Percentiles rank a stretch among this genome's conserved stretches.
Evolutionary conservation across 2,888 invertebrate species (phyloP).

Genomic region (Microdon myrmicae): DNA sequence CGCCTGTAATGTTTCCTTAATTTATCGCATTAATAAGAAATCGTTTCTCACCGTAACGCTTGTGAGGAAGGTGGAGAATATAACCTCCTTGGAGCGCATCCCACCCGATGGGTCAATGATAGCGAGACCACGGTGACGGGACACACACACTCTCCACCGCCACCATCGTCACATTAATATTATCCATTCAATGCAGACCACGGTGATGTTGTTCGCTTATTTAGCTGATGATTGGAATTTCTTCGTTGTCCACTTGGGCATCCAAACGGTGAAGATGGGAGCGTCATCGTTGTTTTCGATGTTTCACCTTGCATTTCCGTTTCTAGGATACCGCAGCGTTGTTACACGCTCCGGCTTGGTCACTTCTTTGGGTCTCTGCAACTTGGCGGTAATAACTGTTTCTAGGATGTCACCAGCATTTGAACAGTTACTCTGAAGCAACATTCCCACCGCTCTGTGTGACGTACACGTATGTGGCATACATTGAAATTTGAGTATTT

Average conservation of each 20-base stretch:
- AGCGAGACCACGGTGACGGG: slow-evolving; percentile 40
- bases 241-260: slow-evolving; percentile 29
- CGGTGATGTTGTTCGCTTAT: slow-evolving; percentile 30
- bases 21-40: slow-evolving; percentile 55
- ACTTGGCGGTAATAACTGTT: no score
- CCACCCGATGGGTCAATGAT: slow-evolving; percentile 42
- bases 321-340: slow-evolving; percentile 35
- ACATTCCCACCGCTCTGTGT: no score
- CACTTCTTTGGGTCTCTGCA: no score
- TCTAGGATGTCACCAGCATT: no score
- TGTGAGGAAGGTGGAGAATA: slow-evolving; percentile 37
- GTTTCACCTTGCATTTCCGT: slow-evolving; percentile 46
- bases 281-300: slow-evolving; percentile 30
- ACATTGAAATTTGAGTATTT: no score
- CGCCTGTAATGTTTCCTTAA: slow-evolving; percentile 53
- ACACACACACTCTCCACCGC: slow-evolving; percentile 21
- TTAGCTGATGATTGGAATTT: slow-evolving; percentile 51
- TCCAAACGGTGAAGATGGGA: slow-evolving; percentile 33
- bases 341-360: no score
- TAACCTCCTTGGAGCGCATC: slow-evolving; percentile 46
- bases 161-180: slow-evolving; percentile 11
- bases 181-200: slow-evolving; percentile 13
- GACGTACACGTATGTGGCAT: no score
- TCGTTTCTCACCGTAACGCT: slow-evolving; percentile 53
- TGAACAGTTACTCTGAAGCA: no score